Evolutionary conservation across 2,797 vertebrate genomes (phyloP).

Genomic region (Galaxias olidus): DNA sequence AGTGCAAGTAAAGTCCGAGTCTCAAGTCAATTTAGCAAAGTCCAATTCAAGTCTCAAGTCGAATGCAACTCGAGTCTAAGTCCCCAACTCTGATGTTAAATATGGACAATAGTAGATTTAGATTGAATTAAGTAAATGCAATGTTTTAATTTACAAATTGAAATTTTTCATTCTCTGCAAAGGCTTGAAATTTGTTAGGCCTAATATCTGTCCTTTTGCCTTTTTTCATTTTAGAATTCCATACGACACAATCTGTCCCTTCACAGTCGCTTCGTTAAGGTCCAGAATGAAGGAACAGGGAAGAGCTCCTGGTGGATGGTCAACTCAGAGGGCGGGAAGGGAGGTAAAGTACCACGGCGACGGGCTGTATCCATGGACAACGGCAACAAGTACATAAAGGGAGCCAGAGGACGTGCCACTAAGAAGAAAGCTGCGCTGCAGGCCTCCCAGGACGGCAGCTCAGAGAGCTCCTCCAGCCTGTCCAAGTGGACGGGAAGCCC

Average conservation of each 20-base stretch:
- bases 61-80: no score
- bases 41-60: neutral
- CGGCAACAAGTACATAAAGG: conserved; percentile 96
- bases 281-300: conserved; percentile 96
- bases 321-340: conserved; percentile 95
- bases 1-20: no score
- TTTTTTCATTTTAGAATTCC: conserved; percentile 83
- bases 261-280: conserved; percentile 94
- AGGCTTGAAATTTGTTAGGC: neutral
- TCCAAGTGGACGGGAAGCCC: conserved; percentile 96
- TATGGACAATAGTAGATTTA: neutral
- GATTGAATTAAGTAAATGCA: no score
- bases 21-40: no score
- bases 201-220: no score
- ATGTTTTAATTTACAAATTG: no score
- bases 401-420: conserved; percentile 89
- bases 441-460: conserved; percentile 82
- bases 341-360: conserved; percentile 91
- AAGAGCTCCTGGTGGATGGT: conserved; percentile 99
- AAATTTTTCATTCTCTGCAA: no score
- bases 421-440: conserved; percentile 94
- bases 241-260: conserved; percentile 98
- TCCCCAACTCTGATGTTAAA: no score
- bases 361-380: conserved; percentile 98
- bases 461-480: conserved; percentile 89